Evolutionary conservation across 2,113 vertebrate genomes (phyloP), one percentile per base, ranked within the genome.

Genomic region (human (Homo sapiens)): DNA sequence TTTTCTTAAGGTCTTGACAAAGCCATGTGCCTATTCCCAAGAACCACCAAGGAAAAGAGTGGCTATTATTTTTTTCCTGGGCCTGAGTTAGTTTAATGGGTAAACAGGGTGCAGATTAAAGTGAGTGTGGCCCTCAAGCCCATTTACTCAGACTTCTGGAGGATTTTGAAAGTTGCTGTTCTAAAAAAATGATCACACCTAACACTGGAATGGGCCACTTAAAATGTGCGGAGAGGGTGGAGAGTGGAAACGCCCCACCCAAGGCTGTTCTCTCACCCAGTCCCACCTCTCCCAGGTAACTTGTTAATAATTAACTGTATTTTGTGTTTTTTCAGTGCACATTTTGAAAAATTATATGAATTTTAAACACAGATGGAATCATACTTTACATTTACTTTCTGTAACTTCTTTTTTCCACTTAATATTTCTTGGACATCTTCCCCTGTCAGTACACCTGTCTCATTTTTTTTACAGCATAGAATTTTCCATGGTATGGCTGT

Each of bases 1-100:
- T 95, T 93, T 93, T 94, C 91, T 96, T 81, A 97, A 96, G 59
- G 87, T 97, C 76, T 96, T 97, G 43, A 96, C 59, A 96, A 97
- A 96, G 92, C 85, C 88, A 78, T 73, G 94, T 94, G 57, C 72
- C 75, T 87, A 38, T 55, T 94, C 76, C 52, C 64, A 25, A 90
- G 94, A 96, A 92, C 89, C 55, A 76, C 68, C 61, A 95, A 94
- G 79, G 92, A 79, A 94, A 90, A 95, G 38, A 93, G 61, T 89
- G 61, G 61, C 75, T 90, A 2, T 95, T 40, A 52, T 82, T 92
- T 85, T 93, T 93, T 96, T 83, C 75, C 91, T 61, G 84, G 72
- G 78, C 40, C 70, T 70, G 35, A 96, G 48, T 90, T 78, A 83
- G n/a, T 96, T 95, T 73, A 84, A 76, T 88, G 32, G 90, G n/a